These are phyloP conservation scores for Cavia aperea DNA, from an alignment of 2,113 vertebrate species.

Conservation along the genomic window DNA sequence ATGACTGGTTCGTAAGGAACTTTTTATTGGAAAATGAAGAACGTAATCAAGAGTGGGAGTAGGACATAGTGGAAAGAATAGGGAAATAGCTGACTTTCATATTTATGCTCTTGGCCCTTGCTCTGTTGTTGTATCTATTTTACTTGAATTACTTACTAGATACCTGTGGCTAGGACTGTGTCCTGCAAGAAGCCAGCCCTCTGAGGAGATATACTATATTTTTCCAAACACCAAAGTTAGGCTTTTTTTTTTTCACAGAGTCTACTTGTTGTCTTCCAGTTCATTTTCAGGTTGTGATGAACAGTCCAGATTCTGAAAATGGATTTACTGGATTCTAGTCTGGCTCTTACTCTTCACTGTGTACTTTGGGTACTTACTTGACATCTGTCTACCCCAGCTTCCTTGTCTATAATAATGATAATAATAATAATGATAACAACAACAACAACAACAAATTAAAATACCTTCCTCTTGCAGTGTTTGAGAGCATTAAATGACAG, in stretches of 20 bases:
- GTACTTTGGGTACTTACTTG: neutral
- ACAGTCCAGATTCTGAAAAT: constrained; percentile 14
- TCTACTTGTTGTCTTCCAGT: neutral
- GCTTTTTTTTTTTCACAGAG: neutral
- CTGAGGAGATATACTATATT: constrained; percentile 25
- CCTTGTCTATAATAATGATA: neutral
- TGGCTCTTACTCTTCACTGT: constrained; percentile 11
- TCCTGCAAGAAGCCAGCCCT: constrained; percentile 5
- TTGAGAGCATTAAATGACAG: neutral
- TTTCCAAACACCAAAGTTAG: constrained; percentile 31
- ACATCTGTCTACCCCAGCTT: neutral
- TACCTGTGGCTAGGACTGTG: neutral
- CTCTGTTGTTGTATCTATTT: neutral
- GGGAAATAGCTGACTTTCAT: neutral
- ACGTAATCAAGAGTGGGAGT: neutral
- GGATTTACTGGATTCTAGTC: neutral
- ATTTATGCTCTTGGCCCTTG: neutral
- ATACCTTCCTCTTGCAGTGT: neutral
- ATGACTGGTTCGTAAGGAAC: neutral
- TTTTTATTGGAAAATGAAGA: constrained; percentile 4
- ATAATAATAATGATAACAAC: neutral
- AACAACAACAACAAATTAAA: neutral
- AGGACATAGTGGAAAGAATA: neutral
- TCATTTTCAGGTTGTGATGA: neutral
- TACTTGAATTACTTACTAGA: neutral